phyloP scores from a whole-genome alignment of 2,113 vertebrate genomes.

The Forbesichthys agassizii region DNA sequence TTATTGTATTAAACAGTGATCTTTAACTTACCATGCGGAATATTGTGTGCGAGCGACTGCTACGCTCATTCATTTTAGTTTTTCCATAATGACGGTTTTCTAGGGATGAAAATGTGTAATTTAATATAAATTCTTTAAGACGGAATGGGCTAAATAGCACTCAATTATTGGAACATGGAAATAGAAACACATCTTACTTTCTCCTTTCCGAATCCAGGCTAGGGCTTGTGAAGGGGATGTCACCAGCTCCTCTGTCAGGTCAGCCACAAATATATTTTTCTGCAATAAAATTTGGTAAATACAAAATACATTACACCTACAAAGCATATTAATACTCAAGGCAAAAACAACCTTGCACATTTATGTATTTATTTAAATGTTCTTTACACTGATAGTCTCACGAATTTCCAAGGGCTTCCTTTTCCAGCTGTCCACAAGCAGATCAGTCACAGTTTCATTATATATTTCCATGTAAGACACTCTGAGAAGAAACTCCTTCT shows the following conservation, averaged over 20 bases:
- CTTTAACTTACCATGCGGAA: constrained; percentile 88
- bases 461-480: constrained; percentile 99
- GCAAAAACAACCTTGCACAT: constrained; percentile 37
- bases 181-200: constrained; percentile 80
- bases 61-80: constrained; percentile 95
- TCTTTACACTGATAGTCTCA: constrained; percentile 86
- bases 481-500: constrained; percentile 92
- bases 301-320: not conserved
- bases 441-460: constrained; percentile 92
- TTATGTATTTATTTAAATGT: too few species aligned
- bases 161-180: too few species aligned
- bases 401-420: constrained; percentile 91
- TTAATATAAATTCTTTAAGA: not conserved
- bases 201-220: constrained; percentile 90
- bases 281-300: constrained; percentile 50
- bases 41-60: constrained; percentile 95
- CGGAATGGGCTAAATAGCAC: not conserved
- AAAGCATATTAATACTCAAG: not conserved
- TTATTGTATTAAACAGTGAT: not conserved
- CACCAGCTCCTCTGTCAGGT: constrained; percentile 92
- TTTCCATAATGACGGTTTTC: constrained; percentile 93
- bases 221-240: constrained; percentile 85
- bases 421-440: constrained; percentile 88
- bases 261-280: constrained; percentile 93
- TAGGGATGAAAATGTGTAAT: constrained; percentile 50